A percentile compares a stretch with the other conserved stretches of the same genome.
These are phyloP conservation scores for Hemibates koningsi DNA, from an alignment of 2,113 vertebrate species.

Conservation along the genomic window DNA sequence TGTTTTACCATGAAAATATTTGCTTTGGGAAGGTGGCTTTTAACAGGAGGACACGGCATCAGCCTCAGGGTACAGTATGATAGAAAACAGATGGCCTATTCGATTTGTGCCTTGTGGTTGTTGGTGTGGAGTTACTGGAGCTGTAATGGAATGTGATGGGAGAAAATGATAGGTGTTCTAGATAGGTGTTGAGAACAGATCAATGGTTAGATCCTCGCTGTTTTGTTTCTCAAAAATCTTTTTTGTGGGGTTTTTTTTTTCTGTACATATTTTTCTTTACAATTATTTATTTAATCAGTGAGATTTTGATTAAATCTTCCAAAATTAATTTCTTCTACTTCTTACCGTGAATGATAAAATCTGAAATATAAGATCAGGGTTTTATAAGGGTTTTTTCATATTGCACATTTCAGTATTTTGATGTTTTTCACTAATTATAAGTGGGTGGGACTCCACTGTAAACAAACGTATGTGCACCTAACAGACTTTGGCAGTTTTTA, in stretches of 20 bases:
- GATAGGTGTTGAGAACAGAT: background rate
- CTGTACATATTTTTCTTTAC: background rate
- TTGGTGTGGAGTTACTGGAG: background rate
- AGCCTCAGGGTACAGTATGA: constrained; percentile 26
- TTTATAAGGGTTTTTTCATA: background rate
- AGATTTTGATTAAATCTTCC: background rate
- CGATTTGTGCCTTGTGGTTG: constrained; percentile 15
- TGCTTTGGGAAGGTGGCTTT: constrained; percentile 43
- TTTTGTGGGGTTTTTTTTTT: fast-evolving
- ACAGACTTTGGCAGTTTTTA: background rate
- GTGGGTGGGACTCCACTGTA: background rate
- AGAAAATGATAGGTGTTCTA: background rate
- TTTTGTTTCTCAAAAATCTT: background rate
- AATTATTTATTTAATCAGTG: background rate
- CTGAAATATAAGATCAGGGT: background rate
- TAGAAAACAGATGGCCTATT: constrained; percentile 46
- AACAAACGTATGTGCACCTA: background rate
- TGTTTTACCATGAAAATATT: constrained; percentile 48
- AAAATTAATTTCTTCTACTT: background rate
- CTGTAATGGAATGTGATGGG: constrained; percentile 24
- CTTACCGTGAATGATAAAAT: background rate
- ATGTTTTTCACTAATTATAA: background rate
- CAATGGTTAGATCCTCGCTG: background rate
- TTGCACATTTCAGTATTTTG: background rate
- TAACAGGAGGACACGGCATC: constrained; percentile 14